phyloP scores from a whole-genome alignment of 2,888 invertebrate species.

The Sarcophaga variegata region DNA sequence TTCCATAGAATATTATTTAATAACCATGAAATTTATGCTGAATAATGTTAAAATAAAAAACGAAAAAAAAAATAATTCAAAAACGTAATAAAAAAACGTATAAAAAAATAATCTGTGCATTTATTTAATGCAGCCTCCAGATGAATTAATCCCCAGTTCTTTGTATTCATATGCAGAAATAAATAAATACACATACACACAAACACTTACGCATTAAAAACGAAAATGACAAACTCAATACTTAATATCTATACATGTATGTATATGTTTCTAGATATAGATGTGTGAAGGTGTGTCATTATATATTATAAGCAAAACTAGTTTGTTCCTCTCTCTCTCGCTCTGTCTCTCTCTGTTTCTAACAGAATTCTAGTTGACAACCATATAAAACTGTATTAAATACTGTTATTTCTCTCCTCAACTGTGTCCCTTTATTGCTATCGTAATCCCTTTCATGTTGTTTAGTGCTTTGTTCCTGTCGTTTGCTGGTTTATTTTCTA shows the following conservation, averaged over 20 bases:
- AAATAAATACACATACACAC: not conserved
- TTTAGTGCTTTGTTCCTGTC: not conserved
- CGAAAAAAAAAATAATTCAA: not conserved
- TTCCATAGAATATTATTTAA: conserved; percentile 41
- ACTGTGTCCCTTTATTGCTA: not conserved
- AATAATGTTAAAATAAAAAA: not conserved
- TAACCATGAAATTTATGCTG: conserved; percentile 47
- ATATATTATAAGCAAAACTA: too few species aligned
- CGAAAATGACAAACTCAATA: not conserved
- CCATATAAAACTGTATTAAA: conserved; percentile 44
- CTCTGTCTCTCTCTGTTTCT: not conserved
- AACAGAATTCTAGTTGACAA: conserved; percentile 43
- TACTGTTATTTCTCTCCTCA: conserved; percentile 9
- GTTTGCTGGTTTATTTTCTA: not conserved
- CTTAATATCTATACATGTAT: too few species aligned
- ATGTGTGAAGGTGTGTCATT: too few species aligned
- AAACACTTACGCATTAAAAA: not conserved
- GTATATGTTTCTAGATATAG: too few species aligned
- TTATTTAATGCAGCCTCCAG: not conserved
- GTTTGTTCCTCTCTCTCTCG: too few species aligned
- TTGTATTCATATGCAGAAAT: conserved; percentile 6
- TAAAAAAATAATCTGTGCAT: too few species aligned
- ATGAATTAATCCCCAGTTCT: conserved; percentile 32
- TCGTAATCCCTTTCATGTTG: not conserved
- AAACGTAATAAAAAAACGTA: conserved; percentile 3